phyloP scores from a whole-genome alignment of 1,140 invertebrate genomes.

The Nixonia krombeini region DNA sequence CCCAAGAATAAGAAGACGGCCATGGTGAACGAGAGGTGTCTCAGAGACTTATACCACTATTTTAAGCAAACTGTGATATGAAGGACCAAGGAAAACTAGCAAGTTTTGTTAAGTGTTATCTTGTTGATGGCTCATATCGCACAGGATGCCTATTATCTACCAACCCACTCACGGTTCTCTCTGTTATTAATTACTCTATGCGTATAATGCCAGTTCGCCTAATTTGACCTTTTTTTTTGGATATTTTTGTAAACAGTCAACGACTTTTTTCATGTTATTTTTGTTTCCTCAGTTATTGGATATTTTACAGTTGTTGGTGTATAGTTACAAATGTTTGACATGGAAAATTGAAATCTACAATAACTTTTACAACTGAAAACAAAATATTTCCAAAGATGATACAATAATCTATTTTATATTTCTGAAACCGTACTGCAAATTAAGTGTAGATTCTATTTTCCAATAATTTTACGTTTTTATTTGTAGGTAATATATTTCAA shows the following conservation, averaged over 20 bases:
- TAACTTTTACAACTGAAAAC: no score
- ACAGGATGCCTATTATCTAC: slow-evolving; percentile 67
- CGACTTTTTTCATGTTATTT: no score
- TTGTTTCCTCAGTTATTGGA: neutral
- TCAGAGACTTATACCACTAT: slow-evolving; percentile 1
- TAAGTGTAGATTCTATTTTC: no score
- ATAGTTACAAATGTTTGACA: neutral
- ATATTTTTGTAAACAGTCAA: neutral
- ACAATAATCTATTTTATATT: no score
- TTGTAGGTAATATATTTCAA: no score
- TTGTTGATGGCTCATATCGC: slow-evolving; percentile 58
- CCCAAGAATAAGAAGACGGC: slow-evolving; percentile 9
- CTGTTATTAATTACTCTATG: slow-evolving; percentile 60
- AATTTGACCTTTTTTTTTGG: slow-evolving; percentile 1
- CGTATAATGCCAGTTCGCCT: slow-evolving; percentile 8
- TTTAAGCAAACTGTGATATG: slow-evolving; percentile 31
- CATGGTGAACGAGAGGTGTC: slow-evolving; percentile 22
- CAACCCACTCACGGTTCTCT: slow-evolving; percentile 60
- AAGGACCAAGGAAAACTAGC: slow-evolving; percentile 57
- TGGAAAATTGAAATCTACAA: no score
- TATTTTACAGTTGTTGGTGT: neutral
- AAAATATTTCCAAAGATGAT: no score
- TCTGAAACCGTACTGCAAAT: no score
- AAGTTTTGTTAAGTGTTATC: slow-evolving; percentile 62
- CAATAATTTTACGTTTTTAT: no score